Conservation (phyloP, 2,113 vertebrate species). For the Physeter macrocephalus region DNA sequence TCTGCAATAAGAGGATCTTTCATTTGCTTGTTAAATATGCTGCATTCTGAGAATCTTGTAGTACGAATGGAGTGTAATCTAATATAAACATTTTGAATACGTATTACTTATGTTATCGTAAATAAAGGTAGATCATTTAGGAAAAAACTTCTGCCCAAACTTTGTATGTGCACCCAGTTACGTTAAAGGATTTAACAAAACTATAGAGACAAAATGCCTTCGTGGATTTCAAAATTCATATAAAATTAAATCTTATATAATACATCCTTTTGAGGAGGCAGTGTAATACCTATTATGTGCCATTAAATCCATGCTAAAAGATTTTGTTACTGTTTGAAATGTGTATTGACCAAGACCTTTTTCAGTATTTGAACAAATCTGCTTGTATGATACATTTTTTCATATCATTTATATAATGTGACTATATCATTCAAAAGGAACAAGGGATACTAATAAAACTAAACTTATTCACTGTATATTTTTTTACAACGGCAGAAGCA, state of each 20-base stretch:
- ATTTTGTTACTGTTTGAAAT: slow-evolving; percentile 62
- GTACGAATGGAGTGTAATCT: background rate
- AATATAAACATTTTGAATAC: slow-evolving; percentile 12
- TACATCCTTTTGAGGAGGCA: slow-evolving; percentile 34
- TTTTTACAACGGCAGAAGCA: slow-evolving; percentile 60
- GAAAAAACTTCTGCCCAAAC: background rate
- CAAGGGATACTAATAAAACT: slow-evolving; percentile 54
- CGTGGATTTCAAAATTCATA: slow-evolving; percentile 32
- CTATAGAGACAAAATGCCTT: slow-evolving; percentile 21
- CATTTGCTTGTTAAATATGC: slow-evolving; percentile 10
- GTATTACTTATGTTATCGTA: background rate
- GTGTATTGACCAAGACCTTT: slow-evolving; percentile 52
- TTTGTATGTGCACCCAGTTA: slow-evolving; percentile 23
- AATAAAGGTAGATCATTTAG: slow-evolving; percentile 26
- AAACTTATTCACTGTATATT: slow-evolving; percentile 43
- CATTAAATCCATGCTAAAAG: slow-evolving; percentile 56
- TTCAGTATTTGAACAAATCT: slow-evolving; percentile 66
- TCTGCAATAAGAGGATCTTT: slow-evolving; percentile 37
- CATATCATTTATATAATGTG: slow-evolving; percentile 24
- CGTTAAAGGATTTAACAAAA: slow-evolving; percentile 13
- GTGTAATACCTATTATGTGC: slow-evolving; percentile 52
- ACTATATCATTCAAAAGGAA: slow-evolving; percentile 43
- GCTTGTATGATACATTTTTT: slow-evolving; percentile 60
- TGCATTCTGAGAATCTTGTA: slow-evolving; percentile 22
- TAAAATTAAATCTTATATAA: slow-evolving; percentile 24